Conservation (phyloP, 2,113 vertebrate species). For the Spheniscus mendiculus region DNA sequence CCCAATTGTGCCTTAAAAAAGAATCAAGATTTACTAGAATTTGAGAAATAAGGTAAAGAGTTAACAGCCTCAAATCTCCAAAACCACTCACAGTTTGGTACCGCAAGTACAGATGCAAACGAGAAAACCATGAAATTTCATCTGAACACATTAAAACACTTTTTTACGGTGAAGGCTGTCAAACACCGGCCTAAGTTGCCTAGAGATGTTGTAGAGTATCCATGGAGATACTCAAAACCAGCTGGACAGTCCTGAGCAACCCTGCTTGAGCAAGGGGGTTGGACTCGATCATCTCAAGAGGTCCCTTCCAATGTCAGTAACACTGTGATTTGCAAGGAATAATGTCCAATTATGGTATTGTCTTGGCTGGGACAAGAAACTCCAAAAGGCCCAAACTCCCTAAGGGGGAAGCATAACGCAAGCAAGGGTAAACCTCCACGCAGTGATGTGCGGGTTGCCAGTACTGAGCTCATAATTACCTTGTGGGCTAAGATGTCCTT, state of each 20-base stretch:
- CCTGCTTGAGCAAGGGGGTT: background rate
- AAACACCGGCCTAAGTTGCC: background rate
- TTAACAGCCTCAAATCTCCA: background rate
- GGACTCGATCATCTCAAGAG: background rate
- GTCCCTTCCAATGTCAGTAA: background rate
- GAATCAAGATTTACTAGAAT: background rate
- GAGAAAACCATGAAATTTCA: background rate
- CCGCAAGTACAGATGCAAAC: background rate
- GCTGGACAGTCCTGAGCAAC: background rate
- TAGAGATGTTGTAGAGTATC: background rate
- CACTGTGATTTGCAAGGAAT: background rate
- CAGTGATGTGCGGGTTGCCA: background rate
- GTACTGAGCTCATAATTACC: background rate
- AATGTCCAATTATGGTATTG: background rate
- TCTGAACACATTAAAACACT: background rate
- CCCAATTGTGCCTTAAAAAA: background rate
- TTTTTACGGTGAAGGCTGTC: background rate
- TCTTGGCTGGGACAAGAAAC: background rate
- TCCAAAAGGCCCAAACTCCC: background rate
- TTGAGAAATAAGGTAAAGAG: background rate
- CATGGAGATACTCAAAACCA: background rate
- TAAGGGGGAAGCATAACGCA: background rate
- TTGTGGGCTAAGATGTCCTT: background rate
- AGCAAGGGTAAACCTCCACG: background rate
- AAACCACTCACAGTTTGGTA: background rate